A percentile compares a stretch with the other conserved stretches of the same genome.
phyloP scores from a whole-genome alignment of 64 coral and sea anemone genomes.

The Cladopsammia gracilis region DNA sequence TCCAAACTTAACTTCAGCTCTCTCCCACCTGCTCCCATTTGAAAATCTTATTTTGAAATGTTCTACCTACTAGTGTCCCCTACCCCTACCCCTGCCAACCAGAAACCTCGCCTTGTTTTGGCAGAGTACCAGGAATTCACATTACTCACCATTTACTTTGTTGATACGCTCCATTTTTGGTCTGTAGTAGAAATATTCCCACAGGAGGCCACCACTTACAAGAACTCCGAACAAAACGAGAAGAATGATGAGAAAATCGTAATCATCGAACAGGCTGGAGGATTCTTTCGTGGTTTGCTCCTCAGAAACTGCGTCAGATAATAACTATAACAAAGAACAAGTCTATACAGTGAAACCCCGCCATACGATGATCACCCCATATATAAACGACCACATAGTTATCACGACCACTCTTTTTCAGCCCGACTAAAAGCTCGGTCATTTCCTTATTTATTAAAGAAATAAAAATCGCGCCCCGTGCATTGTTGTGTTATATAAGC shows the following conservation, averaged over 20 bases:
- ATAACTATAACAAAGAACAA: constrained; percentile 6
- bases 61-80: too few relatives aligned
- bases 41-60: too few relatives aligned
- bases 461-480: too few relatives aligned
- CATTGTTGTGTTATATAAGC: too few relatives aligned
- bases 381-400: neutral
- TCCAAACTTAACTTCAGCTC: too few relatives aligned
- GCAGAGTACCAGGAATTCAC: too few relatives aligned
- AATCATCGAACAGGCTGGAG: constrained; percentile 75
- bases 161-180: constrained; percentile 35
- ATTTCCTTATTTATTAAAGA: too few relatives aligned
- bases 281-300: neutral
- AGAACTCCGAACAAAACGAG: constrained; percentile 66
- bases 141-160: constrained; percentile 32
- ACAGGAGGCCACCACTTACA: constrained; percentile 36
- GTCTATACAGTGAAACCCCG: neutral
- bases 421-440: too few relatives aligned
- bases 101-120: too few relatives aligned
- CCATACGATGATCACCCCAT: neutral
- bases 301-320: neutral
- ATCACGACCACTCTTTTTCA: too few relatives aligned
- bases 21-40: too few relatives aligned
- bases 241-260: constrained; percentile 79
- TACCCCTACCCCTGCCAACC: too few relatives aligned
- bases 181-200: constrained; percentile 83